Base-by-base conservation (phyloP, 2,888 invertebrate species). In the Epinotia demarniana region DNA sequence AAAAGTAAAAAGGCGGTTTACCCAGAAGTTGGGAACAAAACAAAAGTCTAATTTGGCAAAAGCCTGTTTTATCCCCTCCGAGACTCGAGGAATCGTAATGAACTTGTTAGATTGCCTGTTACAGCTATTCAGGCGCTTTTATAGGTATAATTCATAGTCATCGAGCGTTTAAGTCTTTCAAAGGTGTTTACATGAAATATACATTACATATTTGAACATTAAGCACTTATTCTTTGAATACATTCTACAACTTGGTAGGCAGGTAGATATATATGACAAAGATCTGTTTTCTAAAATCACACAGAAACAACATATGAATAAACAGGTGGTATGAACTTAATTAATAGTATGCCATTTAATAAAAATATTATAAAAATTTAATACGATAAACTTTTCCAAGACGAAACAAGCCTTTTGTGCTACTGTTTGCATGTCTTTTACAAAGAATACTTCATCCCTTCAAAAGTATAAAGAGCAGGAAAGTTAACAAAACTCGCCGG, bases 41-140 rank as follows among this genome's bases (percentile, higher is more conserved):
- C 66, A 71, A 71, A 71, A 70, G 58, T 69, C 69, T 74, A 70
- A 64, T 75, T 70, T 70, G 33, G 49, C 43, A 5, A 61, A 61
- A 71, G 69, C 66, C 71, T 71, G 66, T 67, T 43, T 67, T 66
- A 75, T 71, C 61, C 61, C 43, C 61, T 43, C 53, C 66, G 53
- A 18, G 60, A 70, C 66, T 49, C n/a, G 18, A 27, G 53, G 33
- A 39, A 60, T 53, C 60, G 53, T 71, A 75, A 75, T 75, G 66
- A 71, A 67, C 55, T 66, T 66, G 66, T 46, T 53, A 33, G 60
- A 60, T 55, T 70, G 57, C 69, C 46, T 53, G 58, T 18, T 43
- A 53, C 39, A 61, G 66, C 61, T 53, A 61, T 66, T 71, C 23
- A 70, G 53, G 49, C 39, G 46, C 64, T 57, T 53, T 53, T n/a